Percentiles rank a stretch among this genome's conserved stretches.
phyloP scores from a whole-genome alignment of 1,140 invertebrate species.

The Limonius californicus region DNA sequence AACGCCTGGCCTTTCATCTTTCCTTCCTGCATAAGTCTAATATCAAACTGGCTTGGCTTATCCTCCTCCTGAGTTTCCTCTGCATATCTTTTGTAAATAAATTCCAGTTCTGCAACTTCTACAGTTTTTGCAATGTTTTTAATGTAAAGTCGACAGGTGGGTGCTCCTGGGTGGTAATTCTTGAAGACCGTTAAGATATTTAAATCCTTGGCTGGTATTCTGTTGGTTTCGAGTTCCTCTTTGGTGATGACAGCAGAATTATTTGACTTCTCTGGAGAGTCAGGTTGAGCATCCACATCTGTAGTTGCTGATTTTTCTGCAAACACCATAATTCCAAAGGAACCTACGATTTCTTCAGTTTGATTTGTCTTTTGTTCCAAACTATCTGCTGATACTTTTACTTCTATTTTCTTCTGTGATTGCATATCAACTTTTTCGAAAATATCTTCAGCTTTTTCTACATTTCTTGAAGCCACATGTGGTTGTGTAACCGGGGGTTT shows the following conservation, averaged over 20 bases:
- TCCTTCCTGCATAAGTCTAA: conserved; percentile 91
- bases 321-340: conserved; percentile 46
- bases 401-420: conserved; percentile 60
- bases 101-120: conserved; percentile 68
- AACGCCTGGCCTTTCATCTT: conserved; percentile 96
- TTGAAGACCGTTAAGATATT: conserved; percentile 77
- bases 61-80: conserved; percentile 46
- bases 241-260: conserved; percentile 53
- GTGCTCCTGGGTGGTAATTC: conserved; percentile 78
- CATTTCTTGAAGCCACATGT: conserved; percentile 45
- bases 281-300: conserved; percentile 40
- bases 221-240: conserved; percentile 64
- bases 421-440: conserved; percentile 59
- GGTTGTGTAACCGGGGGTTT: conserved; percentile 47
- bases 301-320: conserved; percentile 44
- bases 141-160: conserved; percentile 81
- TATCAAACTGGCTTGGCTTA: conserved; percentile 65
- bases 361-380: conserved; percentile 18
- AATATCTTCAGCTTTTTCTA: conserved; percentile 57
- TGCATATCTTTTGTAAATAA: conserved; percentile 73
- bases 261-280: conserved; percentile 40
- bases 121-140: conserved; percentile 89
- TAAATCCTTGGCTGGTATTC: conserved; percentile 70
- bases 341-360: conserved; percentile 12
- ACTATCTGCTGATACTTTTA: conserved; percentile 53